phyloP scores from a whole-genome alignment of 2,888 invertebrate species.

The Stratiomys singularior region DNA sequence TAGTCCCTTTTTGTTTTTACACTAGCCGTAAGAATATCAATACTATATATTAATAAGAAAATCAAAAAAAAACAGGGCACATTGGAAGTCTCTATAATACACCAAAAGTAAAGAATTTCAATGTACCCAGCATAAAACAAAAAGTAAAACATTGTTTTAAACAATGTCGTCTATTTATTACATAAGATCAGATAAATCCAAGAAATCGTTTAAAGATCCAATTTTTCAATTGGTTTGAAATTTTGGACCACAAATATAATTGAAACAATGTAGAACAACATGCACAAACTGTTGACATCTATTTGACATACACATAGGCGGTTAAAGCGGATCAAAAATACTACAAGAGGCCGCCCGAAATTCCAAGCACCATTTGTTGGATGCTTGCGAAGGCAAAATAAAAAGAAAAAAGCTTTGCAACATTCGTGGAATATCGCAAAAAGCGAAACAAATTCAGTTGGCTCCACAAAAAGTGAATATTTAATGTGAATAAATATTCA shows the following conservation, averaged over 20 bases:
- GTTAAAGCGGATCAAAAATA: not conserved
- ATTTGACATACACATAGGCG: not conserved
- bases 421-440: too few species aligned
- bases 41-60: slow-evolving; percentile 20
- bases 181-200: not conserved
- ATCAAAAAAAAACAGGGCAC: slow-evolving; percentile 13
- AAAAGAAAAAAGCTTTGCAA: not conserved
- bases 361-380: not conserved
- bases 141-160: slow-evolving; percentile 11
- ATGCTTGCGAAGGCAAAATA: not conserved
- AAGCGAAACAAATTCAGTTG: too few species aligned
- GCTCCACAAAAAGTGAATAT: slow-evolving; percentile 30
- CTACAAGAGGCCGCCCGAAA: not conserved
- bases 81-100: not conserved
- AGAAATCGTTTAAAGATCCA: slow-evolving; percentile 1
- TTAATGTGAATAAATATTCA: slow-evolving; percentile 21
- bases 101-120: not conserved
- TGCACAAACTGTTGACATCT: not conserved
- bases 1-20: slow-evolving; percentile 17
- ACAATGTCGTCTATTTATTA: slow-evolving; percentile 35
- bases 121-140: not conserved
- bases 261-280: not conserved
- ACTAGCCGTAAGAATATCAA: slow-evolving; percentile 1
- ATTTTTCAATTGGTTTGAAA: slow-evolving; percentile 2
- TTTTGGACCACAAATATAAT: not conserved